These are phyloP conservation scores for Tipula lateralis DNA, from an alignment of 2,888 invertebrate genomes.

Conservation along the genomic window DNA sequence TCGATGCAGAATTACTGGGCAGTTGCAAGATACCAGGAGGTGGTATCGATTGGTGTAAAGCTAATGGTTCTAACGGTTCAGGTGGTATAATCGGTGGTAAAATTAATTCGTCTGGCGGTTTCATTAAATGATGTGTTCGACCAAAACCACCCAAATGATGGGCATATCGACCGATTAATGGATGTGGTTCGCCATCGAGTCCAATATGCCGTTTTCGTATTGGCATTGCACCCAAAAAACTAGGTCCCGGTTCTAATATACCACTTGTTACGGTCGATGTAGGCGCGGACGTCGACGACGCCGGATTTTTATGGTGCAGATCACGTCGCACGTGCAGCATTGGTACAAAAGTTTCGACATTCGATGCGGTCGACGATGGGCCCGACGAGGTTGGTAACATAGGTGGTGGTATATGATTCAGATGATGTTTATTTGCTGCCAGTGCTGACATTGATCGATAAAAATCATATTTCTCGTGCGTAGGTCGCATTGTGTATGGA, in stretches of 20 bases:
- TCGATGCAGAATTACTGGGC: constrained; percentile 33
- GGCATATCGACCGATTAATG: constrained; percentile 37
- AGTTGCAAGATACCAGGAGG: constrained; percentile 32
- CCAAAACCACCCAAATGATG: constrained; percentile 34
- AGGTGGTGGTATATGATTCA: constrained; percentile 40
- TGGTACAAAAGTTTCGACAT: constrained; percentile 50
- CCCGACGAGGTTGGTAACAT: constrained; percentile 40
- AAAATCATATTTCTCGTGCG: constrained; percentile 47
- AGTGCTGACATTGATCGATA: neutral
- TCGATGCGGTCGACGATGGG: constrained; percentile 42
- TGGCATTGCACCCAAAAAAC: constrained; percentile 48
- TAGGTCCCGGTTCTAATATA: constrained; percentile 45
- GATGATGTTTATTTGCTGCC: constrained; percentile 36
- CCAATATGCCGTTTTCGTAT: constrained; percentile 45
- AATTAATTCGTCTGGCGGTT: constrained; percentile 36
- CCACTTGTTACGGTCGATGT: constrained; percentile 46
- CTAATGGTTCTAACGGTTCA: constrained; percentile 35
- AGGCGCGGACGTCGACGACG: no score
- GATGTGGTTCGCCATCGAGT: constrained; percentile 40
- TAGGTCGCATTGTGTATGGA: constrained; percentile 72
- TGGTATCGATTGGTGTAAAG: constrained; percentile 34
- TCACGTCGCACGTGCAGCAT: constrained; percentile 73
- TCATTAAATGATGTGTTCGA: constrained; percentile 39
- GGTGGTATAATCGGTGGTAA: constrained; percentile 36
- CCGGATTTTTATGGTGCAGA: constrained; percentile 55